These are phyloP conservation scores for Colletes collaris DNA, from an alignment of 2,888 invertebrate species.

Conservation along the genomic window DNA sequence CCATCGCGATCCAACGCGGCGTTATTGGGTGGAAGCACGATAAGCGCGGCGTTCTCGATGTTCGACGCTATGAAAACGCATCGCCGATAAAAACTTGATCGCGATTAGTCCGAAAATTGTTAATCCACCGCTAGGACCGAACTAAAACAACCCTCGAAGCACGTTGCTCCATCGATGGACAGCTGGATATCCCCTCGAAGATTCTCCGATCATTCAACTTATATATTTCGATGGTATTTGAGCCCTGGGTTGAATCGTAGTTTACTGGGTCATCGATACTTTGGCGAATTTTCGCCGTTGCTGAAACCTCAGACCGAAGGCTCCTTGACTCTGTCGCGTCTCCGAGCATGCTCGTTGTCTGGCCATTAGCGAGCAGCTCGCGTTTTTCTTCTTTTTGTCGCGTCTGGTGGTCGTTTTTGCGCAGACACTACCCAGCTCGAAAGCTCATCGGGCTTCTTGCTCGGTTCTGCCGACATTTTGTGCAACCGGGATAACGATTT, in stretches of 20 bases:
- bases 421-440: conserved; percentile 42
- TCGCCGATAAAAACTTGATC: conserved; percentile 59
- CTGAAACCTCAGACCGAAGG: conserved; percentile 20
- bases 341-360: conserved; percentile 68
- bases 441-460: conserved; percentile 55
- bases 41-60: conserved; percentile 50
- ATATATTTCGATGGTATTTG: neutral
- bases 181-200: no score
- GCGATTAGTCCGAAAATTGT: conserved; percentile 28
- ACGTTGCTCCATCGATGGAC: no score
- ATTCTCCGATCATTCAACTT: no score
- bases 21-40: conserved; percentile 69
- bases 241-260: no score
- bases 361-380: conserved; percentile 71
- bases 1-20: conserved; percentile 36
- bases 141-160: no score
- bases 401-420: conserved; percentile 52
- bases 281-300: neutral
- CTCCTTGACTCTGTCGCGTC: conserved; percentile 49
- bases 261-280: neutral
- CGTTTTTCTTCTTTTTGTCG: conserved; percentile 58
- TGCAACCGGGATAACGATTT: conserved; percentile 47
- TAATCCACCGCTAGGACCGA: no score
- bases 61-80: conserved; percentile 48
- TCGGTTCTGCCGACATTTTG: conserved; percentile 47